phyloP scores from a whole-genome alignment of 2,888 invertebrate genomes.

The Calephelis perditalis region DNA sequence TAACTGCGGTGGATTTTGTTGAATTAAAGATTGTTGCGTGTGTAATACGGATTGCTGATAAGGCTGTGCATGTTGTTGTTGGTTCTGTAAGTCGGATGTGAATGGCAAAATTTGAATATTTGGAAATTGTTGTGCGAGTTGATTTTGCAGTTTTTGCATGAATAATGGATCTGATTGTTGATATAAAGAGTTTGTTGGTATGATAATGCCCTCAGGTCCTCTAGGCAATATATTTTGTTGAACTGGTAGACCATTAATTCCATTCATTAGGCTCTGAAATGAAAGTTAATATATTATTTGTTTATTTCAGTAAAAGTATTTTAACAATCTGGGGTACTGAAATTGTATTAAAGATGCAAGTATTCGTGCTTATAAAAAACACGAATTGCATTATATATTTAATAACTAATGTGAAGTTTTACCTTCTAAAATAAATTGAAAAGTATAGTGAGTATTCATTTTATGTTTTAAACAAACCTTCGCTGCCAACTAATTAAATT shows the following conservation, averaged over 20 bases:
- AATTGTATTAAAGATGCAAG: background rate
- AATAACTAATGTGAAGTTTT: too few relatives aligned
- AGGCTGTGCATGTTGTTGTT: slow-evolving; percentile 34
- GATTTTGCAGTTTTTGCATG: slow-evolving; percentile 63
- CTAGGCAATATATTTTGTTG: slow-evolving; percentile 53
- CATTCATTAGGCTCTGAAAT: slow-evolving; percentile 45
- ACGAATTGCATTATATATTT: too few relatives aligned
- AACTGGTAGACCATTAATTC: slow-evolving; percentile 46
- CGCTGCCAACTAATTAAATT: too few relatives aligned
- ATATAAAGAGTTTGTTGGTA: slow-evolving; percentile 64
- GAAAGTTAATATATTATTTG: slow-evolving; percentile 1
- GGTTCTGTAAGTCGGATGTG: slow-evolving; percentile 43
- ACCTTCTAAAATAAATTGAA: too few relatives aligned
- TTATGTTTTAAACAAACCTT: too few relatives aligned
- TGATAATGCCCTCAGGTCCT: slow-evolving; percentile 55
- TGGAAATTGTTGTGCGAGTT: slow-evolving; percentile 57
- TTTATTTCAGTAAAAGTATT: background rate
- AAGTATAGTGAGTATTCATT: too few relatives aligned
- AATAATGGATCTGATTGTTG: slow-evolving; percentile 74
- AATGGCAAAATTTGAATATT: slow-evolving; percentile 66
- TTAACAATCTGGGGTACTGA: background rate
- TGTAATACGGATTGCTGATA: slow-evolving; percentile 28
- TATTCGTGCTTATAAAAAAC: too few relatives aligned
- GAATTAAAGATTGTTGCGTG: slow-evolving; percentile 7
- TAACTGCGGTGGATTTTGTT: background rate